Conservation (phyloP, 2,113 vertebrate species). For the Athene cunicularia region DNA sequence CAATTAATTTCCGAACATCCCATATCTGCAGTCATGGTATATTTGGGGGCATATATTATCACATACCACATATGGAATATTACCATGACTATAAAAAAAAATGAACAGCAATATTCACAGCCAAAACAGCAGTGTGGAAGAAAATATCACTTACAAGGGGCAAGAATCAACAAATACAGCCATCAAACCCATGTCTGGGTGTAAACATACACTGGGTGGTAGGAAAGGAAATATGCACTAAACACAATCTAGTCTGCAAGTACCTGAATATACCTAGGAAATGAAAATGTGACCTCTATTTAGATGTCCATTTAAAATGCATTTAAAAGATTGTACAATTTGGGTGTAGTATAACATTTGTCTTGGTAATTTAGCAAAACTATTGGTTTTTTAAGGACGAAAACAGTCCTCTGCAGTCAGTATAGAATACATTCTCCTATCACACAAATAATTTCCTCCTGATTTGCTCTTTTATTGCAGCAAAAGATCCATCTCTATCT, state of each 20-base stretch:
- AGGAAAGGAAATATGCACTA: background rate
- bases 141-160: background rate
- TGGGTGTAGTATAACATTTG: background rate
- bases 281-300: background rate
- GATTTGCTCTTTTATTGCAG: background rate
- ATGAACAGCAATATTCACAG: background rate
- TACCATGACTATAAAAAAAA: background rate
- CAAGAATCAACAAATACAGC: background rate
- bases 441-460: background rate
- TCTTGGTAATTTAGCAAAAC: background rate
- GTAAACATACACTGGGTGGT: background rate
- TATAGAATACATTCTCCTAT: background rate
- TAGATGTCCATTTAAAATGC: background rate
- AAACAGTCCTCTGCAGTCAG: background rate
- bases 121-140: fast-evolving
- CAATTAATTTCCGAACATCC: no score
- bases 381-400: background rate
- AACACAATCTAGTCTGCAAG: background rate
- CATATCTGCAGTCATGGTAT: fast-evolving
- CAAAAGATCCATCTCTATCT: background rate
- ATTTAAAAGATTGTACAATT: background rate
- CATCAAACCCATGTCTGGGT: background rate
- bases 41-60: background rate
- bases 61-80: fast-evolving
- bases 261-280: background rate